These are phyloP conservation scores for Gymnobelideus leadbeateri DNA, from an alignment of 2,113 vertebrate species.

Conservation along the genomic window DNA sequence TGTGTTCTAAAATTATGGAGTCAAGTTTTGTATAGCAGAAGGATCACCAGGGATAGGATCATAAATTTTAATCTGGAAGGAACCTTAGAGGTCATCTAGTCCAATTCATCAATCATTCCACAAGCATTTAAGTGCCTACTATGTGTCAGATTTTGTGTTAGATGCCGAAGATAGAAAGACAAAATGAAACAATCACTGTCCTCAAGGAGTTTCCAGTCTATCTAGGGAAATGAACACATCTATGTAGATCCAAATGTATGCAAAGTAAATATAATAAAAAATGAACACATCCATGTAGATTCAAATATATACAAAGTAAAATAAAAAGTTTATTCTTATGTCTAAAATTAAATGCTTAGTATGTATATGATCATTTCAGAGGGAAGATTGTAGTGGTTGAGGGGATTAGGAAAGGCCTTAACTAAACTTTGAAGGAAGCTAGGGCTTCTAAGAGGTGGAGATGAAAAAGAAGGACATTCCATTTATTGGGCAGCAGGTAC, in stretches of 20 bases:
- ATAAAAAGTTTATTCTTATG: neutral
- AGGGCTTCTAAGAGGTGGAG: neutral
- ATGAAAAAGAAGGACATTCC: neutral
- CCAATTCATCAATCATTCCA: neutral
- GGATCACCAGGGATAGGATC: neutral
- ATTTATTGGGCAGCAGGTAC: neutral
- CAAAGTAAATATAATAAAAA: neutral
- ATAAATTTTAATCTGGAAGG: neutral
- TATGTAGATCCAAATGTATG: neutral
- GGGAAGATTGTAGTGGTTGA: neutral
- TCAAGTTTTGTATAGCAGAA: neutral
- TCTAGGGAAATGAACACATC: neutral
- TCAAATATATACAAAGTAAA: too few relatives aligned
- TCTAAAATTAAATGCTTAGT: neutral
- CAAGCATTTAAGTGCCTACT: neutral
- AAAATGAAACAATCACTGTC: neutral
- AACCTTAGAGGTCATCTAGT: neutral
- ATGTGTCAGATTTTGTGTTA: neutral
- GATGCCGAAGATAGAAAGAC: neutral
- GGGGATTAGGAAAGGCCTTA: neutral
- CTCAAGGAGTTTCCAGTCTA: neutral
- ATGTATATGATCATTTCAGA: neutral
- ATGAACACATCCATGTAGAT: too few relatives aligned
- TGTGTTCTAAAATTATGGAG: neutral
- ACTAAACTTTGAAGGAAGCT: neutral